Percentiles rank a stretch among this genome's conserved stretches.
phyloP scores from a whole-genome alignment of 1,140 invertebrate species.

The Drosophila sucinea region DNA sequence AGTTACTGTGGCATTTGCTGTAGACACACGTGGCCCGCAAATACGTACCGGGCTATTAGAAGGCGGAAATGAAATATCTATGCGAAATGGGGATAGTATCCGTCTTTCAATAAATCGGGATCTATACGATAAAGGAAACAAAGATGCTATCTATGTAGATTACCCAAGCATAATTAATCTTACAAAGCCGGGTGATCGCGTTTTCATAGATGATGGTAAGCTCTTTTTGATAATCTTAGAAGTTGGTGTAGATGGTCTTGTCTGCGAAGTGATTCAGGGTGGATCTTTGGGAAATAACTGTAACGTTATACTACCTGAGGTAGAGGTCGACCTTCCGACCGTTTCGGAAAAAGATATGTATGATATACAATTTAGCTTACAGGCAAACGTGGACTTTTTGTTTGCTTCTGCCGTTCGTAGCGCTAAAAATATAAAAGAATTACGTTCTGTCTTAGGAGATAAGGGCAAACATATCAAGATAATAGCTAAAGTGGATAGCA shows the following conservation, averaged over 20 bases:
- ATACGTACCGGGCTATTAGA: constrained; percentile 97
- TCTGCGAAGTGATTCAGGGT: constrained; percentile 97
- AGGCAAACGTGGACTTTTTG: constrained; percentile 98
- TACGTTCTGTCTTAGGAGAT: constrained; percentile 93
- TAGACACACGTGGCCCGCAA: constrained; percentile 98
- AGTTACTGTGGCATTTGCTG: constrained; percentile 86
- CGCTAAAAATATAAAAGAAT: constrained; percentile 93
- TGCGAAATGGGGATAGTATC: constrained; percentile 92
- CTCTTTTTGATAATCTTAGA: constrained; percentile 95
- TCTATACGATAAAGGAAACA: constrained; percentile 91
- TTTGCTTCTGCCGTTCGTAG: constrained; percentile 99
- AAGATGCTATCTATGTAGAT: constrained; percentile 90
- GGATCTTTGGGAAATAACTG: constrained; percentile 96
- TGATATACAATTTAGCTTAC: constrained; percentile 96
- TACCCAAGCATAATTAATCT: constrained; percentile 98
- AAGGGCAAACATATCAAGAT: constrained; percentile 96
- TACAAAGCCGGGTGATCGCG: constrained; percentile 91
- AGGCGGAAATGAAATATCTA: constrained; percentile 87
- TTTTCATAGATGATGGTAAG: constrained; percentile 98
- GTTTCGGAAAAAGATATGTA: constrained; percentile 98
- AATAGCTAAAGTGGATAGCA: constrained; percentile 98
- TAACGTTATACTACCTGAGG: constrained; percentile 97
- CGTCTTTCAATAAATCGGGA: constrained; percentile 94
- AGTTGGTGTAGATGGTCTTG: constrained; percentile 84
- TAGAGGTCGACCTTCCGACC: constrained; percentile 97